phyloP scores from a whole-genome alignment of 1,140 invertebrate genomes.

The Trichomalopsis sarcophagae region DNA sequence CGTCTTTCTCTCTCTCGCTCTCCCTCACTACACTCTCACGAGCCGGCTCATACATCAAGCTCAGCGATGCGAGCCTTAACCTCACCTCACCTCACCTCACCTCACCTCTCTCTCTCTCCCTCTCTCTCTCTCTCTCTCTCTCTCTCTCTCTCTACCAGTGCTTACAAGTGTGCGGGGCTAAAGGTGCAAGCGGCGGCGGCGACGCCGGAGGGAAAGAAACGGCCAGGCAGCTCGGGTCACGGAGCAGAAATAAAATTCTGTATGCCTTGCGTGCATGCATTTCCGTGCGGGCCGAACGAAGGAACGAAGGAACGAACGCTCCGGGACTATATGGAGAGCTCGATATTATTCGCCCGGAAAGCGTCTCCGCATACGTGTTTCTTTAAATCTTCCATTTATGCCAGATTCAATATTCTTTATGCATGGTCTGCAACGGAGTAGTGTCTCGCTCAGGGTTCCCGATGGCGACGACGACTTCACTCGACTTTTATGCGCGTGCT shows the following conservation, averaged over 20 bases:
- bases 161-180: constrained; percentile 1
- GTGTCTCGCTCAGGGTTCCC: neutral
- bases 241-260: constrained; percentile 47
- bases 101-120: neutral
- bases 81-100: neutral
- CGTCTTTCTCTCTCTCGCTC: neutral
- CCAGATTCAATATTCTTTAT: neutral
- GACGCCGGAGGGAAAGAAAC: constrained; percentile 6
- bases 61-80: constrained; percentile 35
- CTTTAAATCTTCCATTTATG: constrained; percentile 21
- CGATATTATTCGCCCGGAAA: constrained; percentile 32
- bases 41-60: constrained; percentile 31
- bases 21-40: neutral
- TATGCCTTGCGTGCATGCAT: constrained; percentile 36
- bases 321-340: neutral
- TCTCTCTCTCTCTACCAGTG: neutral
- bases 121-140: too few species aligned
- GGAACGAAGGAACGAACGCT: neutral
- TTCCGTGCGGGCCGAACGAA: neutral
- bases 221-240: constrained; percentile 32
- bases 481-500: neutral
- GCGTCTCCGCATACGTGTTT: constrained; percentile 31
- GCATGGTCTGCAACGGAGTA: neutral
- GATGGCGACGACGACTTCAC: neutral
- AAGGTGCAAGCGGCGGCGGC: neutral